A percentile compares a stretch with the other conserved stretches of the same genome.
Conservation (phyloP, 2,797 vertebrate species). For the Danionella dracula region DNA sequence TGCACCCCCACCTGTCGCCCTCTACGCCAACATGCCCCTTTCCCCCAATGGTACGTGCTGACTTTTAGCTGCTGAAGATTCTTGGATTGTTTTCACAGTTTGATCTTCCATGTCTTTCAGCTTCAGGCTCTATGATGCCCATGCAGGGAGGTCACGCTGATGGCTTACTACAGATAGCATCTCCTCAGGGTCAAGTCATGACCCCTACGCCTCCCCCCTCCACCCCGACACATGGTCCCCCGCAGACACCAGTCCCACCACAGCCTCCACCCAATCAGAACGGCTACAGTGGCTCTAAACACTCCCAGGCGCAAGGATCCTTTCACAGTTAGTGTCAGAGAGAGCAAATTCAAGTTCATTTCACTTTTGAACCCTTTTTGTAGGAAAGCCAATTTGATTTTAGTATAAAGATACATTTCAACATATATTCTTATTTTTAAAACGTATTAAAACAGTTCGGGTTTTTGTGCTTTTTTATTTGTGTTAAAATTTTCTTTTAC, state of each 20-base stretch:
- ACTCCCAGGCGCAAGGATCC: conserved; percentile 51
- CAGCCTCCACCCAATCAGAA: conserved; percentile 60
- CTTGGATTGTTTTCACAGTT: too few relatives aligned
- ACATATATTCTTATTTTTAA: too few relatives aligned
- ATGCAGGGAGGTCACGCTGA: conserved; percentile 54
- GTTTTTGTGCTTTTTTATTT: too few relatives aligned
- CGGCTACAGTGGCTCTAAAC: conserved; percentile 57
- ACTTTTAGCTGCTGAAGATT: too few relatives aligned
- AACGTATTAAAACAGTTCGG: too few relatives aligned
- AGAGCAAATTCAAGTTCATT: too few relatives aligned
- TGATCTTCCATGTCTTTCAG: conserved; percentile 25
- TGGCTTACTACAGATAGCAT: conserved; percentile 55
- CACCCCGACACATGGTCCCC: conserved; percentile 55
- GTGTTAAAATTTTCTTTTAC: too few relatives aligned
- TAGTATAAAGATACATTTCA: too few relatives aligned
- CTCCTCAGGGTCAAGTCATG: conserved; percentile 52
- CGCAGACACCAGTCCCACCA: conserved; percentile 50
- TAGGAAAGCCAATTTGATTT: too few relatives aligned
- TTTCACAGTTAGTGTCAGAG: conserved; percentile 38
- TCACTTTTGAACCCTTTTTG: too few relatives aligned
- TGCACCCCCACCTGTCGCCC: conserved; percentile 50
- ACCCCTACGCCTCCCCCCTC: conserved; percentile 54
- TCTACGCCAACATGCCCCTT: conserved; percentile 62
- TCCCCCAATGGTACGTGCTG: conserved; percentile 62
- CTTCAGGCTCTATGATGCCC: conserved; percentile 57